Base-by-base conservation (phyloP, 2,797 vertebrate species). In the Cygnus olor region DNA sequence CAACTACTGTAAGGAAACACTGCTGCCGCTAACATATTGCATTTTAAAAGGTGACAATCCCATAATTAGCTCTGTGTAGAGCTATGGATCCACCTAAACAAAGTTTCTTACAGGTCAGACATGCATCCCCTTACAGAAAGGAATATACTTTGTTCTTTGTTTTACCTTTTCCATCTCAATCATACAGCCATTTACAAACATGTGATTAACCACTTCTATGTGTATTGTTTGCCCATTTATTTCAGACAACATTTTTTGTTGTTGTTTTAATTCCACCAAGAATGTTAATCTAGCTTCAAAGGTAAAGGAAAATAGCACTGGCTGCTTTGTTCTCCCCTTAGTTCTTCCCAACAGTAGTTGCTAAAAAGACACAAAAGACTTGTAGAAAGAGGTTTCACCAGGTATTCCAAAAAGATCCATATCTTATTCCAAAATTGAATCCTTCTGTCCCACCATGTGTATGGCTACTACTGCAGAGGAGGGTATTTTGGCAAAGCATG, bases 201-300 rank as follows among this genome's bases (percentile, higher is more conserved):
- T 9, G 15, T 17, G 60, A 64, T 34, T 53, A 76, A 79, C 6
- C 15, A 91, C 57, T 95, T 87, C 78, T 69, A 77, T 51, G 79
- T 8, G 89, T 1, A 45, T 30, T 81, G 60, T 80, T 86, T 84
- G 44, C 53, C 73, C 58, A 42, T 85, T 88, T 93, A 88, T 94
- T 93, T 93, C 77, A 89, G 72, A 76, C 42, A 91, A 74, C 8
- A 73, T 24, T 44, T 24, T 54, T 27, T 83, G 36, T 6, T 15
- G 21, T 77, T 81, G 45, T 82, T 93, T 94, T 85, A 95, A 94
- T 93, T 86, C 88, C 47, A 38, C 15, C 68, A 95, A 82, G 91
- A 94, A 94, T 77, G 73, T 95, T 93, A 93, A 96, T 93, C 89
- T 92, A 82, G 25, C 73, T 90, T 96, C 89, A 96, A 94, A 96